Conservation (phyloP, 2,113 vertebrate species). For the Tetraodon nigroviridis region DNA sequence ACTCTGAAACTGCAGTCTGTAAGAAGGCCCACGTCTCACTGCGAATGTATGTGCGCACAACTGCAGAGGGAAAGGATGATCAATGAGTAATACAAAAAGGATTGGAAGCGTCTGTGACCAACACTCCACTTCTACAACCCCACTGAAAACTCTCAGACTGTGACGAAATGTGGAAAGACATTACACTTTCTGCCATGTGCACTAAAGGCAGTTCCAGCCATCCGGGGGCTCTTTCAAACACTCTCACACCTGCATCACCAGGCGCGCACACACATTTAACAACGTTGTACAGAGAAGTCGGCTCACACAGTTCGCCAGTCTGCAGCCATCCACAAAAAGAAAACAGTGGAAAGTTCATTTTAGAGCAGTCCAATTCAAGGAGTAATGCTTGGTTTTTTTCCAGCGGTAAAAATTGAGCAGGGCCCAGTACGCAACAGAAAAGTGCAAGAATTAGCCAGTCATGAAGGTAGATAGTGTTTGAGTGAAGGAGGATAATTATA, state of each 20-base stretch:
- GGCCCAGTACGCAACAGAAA: slow-evolving; percentile 28
- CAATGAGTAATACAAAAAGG: slow-evolving; percentile 5
- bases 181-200: slow-evolving; percentile 9
- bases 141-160: too few species aligned
- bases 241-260: slow-evolving; percentile 1
- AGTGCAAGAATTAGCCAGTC: slow-evolving; percentile 4
- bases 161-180: slow-evolving; percentile 14
- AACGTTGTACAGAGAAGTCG: slow-evolving; percentile 3
- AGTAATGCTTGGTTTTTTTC: slow-evolving; percentile 4
- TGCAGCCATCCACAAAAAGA: slow-evolving; percentile 4
- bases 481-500: slow-evolving; percentile 64
- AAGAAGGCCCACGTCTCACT: slow-evolving; percentile 43
- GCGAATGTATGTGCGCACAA: slow-evolving; percentile 33
- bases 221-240: slow-evolving; percentile 8
- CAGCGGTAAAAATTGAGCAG: background rate
- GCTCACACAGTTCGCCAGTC: background rate
- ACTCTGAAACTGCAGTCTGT: slow-evolving; percentile 55
- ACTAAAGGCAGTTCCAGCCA: slow-evolving; percentile 13
- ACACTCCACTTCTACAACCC: too few species aligned
- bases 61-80: slow-evolving; percentile 1
- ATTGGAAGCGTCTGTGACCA: background rate
- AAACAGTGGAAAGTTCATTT: slow-evolving; percentile 18
- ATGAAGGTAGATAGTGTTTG: slow-evolving; percentile 39
- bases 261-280: background rate
- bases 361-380: slow-evolving; percentile 13